Conservation (phyloP, 2,797 vertebrate genomes). For the Lates japonicus region DNA sequence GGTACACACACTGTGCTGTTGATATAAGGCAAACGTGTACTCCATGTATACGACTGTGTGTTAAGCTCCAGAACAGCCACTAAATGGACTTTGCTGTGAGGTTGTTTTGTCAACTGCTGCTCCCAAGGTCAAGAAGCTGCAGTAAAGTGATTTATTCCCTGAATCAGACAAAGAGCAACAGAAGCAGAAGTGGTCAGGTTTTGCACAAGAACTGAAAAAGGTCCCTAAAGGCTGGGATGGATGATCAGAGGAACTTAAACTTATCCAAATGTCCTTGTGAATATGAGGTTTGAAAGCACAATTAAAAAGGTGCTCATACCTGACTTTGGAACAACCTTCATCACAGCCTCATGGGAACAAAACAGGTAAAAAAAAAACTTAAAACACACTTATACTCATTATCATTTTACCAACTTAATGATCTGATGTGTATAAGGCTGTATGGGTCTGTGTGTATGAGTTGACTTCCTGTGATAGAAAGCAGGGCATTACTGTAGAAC, state of each 20-base stretch:
- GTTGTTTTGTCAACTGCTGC: background rate
- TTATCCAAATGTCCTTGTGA: constrained; percentile 10
- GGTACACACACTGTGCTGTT: no score
- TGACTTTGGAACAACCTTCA: constrained; percentile 40
- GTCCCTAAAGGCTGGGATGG: background rate
- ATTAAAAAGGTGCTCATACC: constrained; percentile 6
- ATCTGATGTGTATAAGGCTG: background rate
- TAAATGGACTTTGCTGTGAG: background rate
- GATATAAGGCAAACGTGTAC: background rate
- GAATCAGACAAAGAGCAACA: background rate
- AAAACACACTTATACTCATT: background rate
- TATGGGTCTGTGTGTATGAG: background rate
- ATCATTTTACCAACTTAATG: background rate
- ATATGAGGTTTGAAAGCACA: constrained; percentile 7
- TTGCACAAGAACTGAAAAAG: background rate
- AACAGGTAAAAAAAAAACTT: background rate
- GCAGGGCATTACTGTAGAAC: background rate
- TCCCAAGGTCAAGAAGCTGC: background rate
- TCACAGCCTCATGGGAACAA: background rate
- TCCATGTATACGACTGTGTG: background rate
- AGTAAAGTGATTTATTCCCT: background rate
- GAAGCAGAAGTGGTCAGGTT: background rate
- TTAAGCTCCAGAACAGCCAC: background rate
- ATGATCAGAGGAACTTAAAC: background rate
- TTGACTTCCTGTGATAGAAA: background rate